A percentile compares a stretch with the other conserved stretches of the same genome.
phyloP scores from a whole-genome alignment of 1,140 invertebrate species.

The Heterodera schachtii region DNA sequence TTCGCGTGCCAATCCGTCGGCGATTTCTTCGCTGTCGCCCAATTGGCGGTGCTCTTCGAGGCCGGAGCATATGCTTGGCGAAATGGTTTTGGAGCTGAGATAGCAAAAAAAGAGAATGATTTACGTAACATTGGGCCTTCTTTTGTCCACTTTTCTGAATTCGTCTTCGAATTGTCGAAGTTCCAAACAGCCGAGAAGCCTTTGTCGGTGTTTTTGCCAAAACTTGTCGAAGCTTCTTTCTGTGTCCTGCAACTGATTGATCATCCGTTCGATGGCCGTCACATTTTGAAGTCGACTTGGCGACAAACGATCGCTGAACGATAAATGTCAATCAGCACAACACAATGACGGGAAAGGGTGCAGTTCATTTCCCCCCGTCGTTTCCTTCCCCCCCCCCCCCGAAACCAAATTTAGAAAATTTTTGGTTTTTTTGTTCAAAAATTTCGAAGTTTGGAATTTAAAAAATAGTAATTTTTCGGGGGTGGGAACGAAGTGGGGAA shows the following conservation, averaged over 20 bases:
- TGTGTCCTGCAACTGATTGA: conserved; percentile 91
- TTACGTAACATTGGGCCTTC: no score
- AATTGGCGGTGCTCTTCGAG: conserved; percentile 64
- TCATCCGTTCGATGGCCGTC: conserved; percentile 84
- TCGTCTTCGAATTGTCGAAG: conserved; percentile 85
- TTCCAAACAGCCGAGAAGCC: conserved; percentile 83
- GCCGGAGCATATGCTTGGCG: conserved; percentile 65
- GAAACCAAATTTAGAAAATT: neutral
- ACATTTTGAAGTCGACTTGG: conserved; percentile 80
- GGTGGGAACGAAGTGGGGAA: no score
- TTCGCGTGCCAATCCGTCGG: conserved; percentile 38
- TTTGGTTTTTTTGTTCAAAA: no score
- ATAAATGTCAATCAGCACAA: neutral
- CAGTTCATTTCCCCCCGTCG: no score
- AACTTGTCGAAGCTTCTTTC: conserved; percentile 88
- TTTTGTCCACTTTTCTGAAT: conserved; percentile 75
- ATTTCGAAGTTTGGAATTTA: no score
- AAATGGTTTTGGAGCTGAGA: conserved; percentile 65
- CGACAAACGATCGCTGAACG: conserved; percentile 65
- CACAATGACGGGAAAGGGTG: neutral
- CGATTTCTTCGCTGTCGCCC: conserved; percentile 56
- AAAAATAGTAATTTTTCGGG: no score
- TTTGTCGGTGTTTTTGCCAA: conserved; percentile 84
- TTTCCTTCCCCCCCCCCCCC: no score
- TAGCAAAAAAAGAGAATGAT: neutral